These are phyloP conservation scores for Leptonema lineaticorne DNA, from an alignment of 1,140 invertebrate species.

Conservation along the genomic window DNA sequence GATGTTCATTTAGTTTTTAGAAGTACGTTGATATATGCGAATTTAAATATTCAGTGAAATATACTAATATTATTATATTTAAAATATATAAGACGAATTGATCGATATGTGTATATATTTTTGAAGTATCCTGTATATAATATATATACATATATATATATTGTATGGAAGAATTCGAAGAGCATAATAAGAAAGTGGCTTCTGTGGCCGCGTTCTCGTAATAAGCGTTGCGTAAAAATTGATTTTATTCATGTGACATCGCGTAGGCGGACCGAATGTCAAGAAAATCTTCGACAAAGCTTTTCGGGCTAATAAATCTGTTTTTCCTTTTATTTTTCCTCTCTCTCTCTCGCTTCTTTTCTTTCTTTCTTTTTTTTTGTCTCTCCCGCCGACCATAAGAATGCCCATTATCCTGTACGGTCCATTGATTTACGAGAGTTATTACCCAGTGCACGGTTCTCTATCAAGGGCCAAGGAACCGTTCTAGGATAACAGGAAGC, in stretches of 20 bases:
- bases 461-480: conserved; percentile 42
- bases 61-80: neutral
- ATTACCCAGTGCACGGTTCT: conserved; percentile 41
- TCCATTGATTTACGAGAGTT: conserved; percentile 52
- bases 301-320: conserved; percentile 41
- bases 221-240: conserved; percentile 24
- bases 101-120: no score
- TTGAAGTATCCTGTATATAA: no score
- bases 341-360: neutral
- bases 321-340: conserved; percentile 29
- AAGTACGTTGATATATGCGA: no score
- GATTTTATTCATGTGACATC: conserved; percentile 22
- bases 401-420: conserved; percentile 56
- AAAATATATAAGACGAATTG: no score
- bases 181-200: neutral
- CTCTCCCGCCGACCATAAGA: conserved; percentile 51
- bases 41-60: neutral
- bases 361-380: conserved; percentile 30
- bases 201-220: neutral
- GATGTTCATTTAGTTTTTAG: no score
- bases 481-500: conserved; percentile 53
- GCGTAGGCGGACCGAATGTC: conserved; percentile 30
- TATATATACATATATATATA: no score
- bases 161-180: neutral
- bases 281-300: conserved; percentile 35